Percentiles rank a stretch among this genome's conserved stretches.
Evolutionary conservation across 2,888 invertebrate genomes (phyloP).

Genomic region (Maniola hyperantus): DNA sequence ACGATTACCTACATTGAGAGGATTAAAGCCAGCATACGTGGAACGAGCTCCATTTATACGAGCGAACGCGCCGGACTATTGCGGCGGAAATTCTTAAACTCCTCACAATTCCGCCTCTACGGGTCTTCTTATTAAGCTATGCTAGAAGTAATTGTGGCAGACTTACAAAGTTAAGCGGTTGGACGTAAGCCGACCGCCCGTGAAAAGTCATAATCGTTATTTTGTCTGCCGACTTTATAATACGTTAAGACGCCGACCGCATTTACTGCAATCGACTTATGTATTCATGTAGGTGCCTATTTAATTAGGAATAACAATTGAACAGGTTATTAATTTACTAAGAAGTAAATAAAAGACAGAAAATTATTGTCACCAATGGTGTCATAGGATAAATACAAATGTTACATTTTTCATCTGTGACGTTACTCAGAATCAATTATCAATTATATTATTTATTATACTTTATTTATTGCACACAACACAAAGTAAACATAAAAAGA

Average conservation of each 20-base stretch:
- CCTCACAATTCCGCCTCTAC: constrained; percentile 58
- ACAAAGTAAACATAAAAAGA: too few species aligned
- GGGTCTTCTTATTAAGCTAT: constrained; percentile 71
- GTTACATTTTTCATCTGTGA: too few species aligned
- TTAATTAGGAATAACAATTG: constrained; percentile 1
- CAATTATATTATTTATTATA: too few species aligned
- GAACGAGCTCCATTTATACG: constrained; percentile 57
- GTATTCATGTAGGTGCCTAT: not conserved
- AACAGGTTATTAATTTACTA: not conserved
- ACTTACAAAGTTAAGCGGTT: constrained; percentile 78
- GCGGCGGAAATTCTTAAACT: constrained; percentile 65
- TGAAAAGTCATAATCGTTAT: constrained; percentile 75
- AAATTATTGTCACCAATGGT: too few species aligned
- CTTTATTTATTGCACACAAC: too few species aligned
- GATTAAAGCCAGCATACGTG: constrained; percentile 66
- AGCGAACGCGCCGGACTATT: constrained; percentile 46
- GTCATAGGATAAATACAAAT: too few species aligned
- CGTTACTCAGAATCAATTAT: too few species aligned
- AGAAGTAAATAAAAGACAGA: not conserved
- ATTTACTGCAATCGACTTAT: constrained; percentile 34
- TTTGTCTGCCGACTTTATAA: constrained; percentile 79
- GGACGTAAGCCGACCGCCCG: constrained; percentile 67
- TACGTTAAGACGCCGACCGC: constrained; percentile 58
- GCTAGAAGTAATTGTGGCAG: constrained; percentile 74
- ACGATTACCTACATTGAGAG: constrained; percentile 70